Conservation (phyloP, 2,113 vertebrate species). For the Spermophilus dauricus region DNA sequence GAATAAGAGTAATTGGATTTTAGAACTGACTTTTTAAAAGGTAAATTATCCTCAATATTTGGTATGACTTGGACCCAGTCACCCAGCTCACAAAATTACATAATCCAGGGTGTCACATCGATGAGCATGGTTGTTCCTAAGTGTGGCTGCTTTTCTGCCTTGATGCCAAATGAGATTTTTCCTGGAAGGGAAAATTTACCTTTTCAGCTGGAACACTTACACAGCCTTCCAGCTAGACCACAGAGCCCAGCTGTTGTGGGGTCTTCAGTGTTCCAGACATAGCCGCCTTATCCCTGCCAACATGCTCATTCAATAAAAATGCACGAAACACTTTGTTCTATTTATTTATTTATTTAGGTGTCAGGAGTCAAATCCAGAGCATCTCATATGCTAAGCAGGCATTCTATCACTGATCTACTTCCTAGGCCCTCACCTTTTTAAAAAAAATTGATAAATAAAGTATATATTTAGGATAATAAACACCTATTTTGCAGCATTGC, state of each 20-base stretch:
- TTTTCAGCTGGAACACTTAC: neutral
- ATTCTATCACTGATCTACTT: too few relatives aligned
- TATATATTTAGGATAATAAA: neutral
- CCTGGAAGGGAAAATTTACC: neutral
- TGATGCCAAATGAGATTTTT: neutral
- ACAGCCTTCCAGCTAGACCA: neutral
- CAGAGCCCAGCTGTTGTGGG: neutral
- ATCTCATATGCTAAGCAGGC: too few relatives aligned
- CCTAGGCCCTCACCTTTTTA: too few relatives aligned
- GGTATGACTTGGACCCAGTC: neutral
- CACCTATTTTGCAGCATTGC: neutral
- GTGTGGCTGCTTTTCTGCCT: neutral
- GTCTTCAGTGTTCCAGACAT: neutral
- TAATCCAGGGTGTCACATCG: too few relatives aligned
- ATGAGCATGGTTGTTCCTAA: neutral
- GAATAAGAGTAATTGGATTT: neutral
- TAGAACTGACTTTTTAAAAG: neutral
- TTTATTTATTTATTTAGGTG: neutral
- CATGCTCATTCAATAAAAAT: neutral
- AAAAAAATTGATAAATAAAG: neutral
- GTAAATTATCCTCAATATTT: neutral
- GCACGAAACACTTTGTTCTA: neutral
- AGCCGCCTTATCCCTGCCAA: neutral
- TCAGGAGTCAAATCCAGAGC: too few relatives aligned
- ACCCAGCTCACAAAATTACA: neutral